Conservation (phyloP, 2,113 vertebrate genomes). For the Diadophis punctatus region DNA sequence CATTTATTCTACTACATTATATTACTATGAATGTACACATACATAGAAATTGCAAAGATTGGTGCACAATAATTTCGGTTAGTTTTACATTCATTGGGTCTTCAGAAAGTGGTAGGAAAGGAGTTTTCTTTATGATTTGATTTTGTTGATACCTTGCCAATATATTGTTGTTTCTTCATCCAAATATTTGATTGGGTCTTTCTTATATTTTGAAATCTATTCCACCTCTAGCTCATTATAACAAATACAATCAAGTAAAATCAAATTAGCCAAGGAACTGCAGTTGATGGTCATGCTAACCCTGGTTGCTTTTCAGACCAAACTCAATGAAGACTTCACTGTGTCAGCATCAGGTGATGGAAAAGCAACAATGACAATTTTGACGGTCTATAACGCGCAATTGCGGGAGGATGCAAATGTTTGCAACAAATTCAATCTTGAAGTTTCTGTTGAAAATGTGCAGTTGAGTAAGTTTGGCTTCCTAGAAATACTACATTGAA, state of each 20-base stretch:
- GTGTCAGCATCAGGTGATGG: slow-evolving; percentile 74
- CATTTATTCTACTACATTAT: background rate
- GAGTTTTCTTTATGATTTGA: background rate
- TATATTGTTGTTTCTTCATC: background rate
- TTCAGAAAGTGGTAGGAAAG: background rate
- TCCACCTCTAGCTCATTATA: background rate
- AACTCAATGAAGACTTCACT: slow-evolving; percentile 65
- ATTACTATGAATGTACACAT: background rate
- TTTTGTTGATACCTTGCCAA: background rate
- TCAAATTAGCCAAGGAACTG: background rate
- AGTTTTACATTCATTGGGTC: background rate
- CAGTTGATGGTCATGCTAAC: background rate
- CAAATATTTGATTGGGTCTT: background rate
- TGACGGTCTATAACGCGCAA: slow-evolving; percentile 76
- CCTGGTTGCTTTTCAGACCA: slow-evolving; percentile 37
- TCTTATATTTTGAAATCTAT: background rate
- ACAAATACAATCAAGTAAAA: background rate
- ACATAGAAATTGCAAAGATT: background rate
- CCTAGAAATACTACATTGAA: background rate
- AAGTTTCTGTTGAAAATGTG: slow-evolving; percentile 49
- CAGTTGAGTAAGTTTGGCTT: slow-evolving; percentile 14
- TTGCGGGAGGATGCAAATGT: slow-evolving; percentile 55
- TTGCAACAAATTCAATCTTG: slow-evolving; percentile 76
- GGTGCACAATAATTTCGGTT: background rate
- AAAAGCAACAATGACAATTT: slow-evolving; percentile 72